phyloP scores from a whole-genome alignment of 2,113 vertebrate species.

The Rattus norvegicus region DNA sequence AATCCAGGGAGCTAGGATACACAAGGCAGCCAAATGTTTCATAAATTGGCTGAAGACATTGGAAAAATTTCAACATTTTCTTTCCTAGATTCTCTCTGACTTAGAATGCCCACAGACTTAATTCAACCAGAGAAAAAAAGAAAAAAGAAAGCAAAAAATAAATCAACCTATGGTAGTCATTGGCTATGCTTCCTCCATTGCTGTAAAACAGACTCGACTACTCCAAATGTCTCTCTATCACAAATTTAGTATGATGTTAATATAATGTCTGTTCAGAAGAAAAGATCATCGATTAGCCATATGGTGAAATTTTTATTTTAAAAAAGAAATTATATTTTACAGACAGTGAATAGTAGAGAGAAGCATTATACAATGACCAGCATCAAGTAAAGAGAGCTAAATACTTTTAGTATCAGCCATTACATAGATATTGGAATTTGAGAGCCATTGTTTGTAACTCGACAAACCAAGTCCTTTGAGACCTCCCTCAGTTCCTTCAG shows the following conservation, averaged over 20 bases:
- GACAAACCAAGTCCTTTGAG: not conserved
- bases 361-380: not conserved
- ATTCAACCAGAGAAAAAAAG: not conserved
- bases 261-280: not conserved
- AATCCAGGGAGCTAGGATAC: not conserved
- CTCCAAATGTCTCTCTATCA: not conserved
- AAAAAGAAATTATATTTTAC: not conserved
- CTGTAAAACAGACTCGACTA: not conserved
- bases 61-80: not conserved
- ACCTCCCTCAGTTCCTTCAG: not conserved
- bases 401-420: not conserved
- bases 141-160: not conserved
- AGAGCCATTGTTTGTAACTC: not conserved
- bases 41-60: not conserved
- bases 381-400: not conserved
- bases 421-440: not conserved
- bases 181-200: conserved; percentile 22
- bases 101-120: not conserved
- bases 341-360: not conserved
- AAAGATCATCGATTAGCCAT: not conserved
- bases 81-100: not conserved
- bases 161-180: not conserved
- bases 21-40: not conserved
- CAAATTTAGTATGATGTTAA: not conserved
- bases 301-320: not conserved